Percentiles rank a stretch among this genome's conserved stretches.
These are phyloP conservation scores for Colius striatus DNA, from an alignment of 2,113 vertebrate species.

Conservation along the genomic window DNA sequence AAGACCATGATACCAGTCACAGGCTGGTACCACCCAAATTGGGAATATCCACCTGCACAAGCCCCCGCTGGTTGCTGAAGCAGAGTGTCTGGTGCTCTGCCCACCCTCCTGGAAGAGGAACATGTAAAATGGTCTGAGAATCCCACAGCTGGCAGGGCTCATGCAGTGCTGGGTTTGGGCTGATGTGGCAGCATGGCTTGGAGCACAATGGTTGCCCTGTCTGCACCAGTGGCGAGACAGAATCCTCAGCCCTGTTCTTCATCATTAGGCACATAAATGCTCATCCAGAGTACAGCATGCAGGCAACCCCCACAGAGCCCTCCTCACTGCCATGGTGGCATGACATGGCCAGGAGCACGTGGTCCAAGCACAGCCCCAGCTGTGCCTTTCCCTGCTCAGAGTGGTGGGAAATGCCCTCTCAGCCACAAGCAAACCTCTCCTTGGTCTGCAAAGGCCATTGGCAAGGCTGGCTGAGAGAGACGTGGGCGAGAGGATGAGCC, in stretches of 20 bases:
- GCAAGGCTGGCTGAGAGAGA: background rate
- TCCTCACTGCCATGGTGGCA: background rate
- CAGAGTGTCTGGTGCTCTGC: background rate
- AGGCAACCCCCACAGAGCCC: fast-evolving
- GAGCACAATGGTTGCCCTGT: background rate
- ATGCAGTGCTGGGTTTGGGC: background rate
- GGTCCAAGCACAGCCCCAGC: background rate
- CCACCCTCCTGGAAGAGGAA: background rate
- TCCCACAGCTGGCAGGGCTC: background rate
- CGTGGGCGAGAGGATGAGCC: fast-evolving
- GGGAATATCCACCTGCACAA: constrained; percentile 5
- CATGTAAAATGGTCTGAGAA: background rate
- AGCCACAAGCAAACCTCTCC: background rate
- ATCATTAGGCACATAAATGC: background rate
- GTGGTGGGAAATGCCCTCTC: background rate
- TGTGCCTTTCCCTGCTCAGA: background rate
- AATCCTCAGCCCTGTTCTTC: background rate
- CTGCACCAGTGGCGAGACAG: fast-evolving
- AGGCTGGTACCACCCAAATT: background rate
- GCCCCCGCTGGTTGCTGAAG: background rate
- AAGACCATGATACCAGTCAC: fast-evolving
- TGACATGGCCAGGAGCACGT: background rate
- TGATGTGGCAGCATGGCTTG: background rate
- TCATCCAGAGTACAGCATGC: background rate
- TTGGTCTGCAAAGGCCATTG: background rate